A percentile compares a stretch with the other conserved stretches of the same genome.
These are phyloP conservation scores for Fregetta grallaria DNA, from an alignment of 2,113 vertebrate species.

Conservation along the genomic window DNA sequence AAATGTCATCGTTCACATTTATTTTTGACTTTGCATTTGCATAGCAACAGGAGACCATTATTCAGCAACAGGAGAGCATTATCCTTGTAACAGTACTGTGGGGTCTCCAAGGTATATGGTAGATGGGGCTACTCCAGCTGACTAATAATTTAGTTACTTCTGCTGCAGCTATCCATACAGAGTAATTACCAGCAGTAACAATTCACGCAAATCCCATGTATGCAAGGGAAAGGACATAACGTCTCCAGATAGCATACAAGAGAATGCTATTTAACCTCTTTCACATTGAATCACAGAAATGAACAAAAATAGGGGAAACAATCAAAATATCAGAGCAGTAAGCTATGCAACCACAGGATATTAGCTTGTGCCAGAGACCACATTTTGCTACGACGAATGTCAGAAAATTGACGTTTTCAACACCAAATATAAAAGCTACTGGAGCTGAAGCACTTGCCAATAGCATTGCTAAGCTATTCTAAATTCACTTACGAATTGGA, in stretches of 20 bases:
- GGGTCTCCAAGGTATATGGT: not conserved
- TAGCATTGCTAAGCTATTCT: not conserved
- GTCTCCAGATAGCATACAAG: not conserved
- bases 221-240: not conserved
- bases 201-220: not conserved
- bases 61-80: not conserved
- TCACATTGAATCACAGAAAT: not conserved
- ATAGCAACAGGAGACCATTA: not conserved
- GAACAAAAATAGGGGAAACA: not conserved
- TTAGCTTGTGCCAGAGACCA: not conserved
- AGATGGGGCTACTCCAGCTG: not conserved
- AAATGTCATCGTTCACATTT: conserved; percentile 20
- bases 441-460: not conserved
- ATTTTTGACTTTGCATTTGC: conserved; percentile 6
- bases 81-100: not conserved
- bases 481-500: not conserved
- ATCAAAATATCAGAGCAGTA: not conserved
- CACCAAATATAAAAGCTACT: not conserved
- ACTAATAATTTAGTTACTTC: not conserved
- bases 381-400: not conserved
- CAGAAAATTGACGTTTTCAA: not conserved
- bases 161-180: not conserved
- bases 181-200: not conserved
- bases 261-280: not conserved
- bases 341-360: not conserved